Base-by-base conservation (phyloP, 2,888 invertebrate species). In the Quadriops clusia region DNA sequence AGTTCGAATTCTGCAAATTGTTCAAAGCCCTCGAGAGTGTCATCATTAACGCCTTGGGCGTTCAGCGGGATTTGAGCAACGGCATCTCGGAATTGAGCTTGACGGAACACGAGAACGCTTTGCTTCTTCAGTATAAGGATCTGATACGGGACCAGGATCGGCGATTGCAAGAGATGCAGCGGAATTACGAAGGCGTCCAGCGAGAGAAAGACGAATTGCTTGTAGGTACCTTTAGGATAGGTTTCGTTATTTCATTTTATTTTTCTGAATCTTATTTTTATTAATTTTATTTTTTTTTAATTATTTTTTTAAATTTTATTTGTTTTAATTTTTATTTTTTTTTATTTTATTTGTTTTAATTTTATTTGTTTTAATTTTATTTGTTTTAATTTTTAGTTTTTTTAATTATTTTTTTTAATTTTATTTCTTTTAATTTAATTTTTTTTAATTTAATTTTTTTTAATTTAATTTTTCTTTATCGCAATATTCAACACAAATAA, bases 1-100 rank as follows among this genome's bases (percentile, higher is more conserved):
- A 98, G 60, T 89, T 86, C 56, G 90, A 94, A 61, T 98, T 95
- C 65, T 93, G 94, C 50, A 77, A 79, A 51, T 65, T 95, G 14
- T 87, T 90, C 56, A 95, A 91, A 60, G 72, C 71, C 1, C 59
- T 84, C 17, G 86, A 86, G 63, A 49, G 54, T 4, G 50, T 66
- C 21, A 64, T 74, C 33, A 56, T 67, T 8, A 72, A 73, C 50
- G 61, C 71, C 4, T 30, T 63, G 51, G 46, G 66, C 47, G 49
- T 60, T 16, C 56, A 68, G 58, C 50, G 58, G 48, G 45, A 67
- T 54, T 48, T 68, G 9, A 56, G 55, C 43, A 51, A 63, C 56
- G 50, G 69, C 43, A 54, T 70, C 23, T 65, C 68, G 1, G 71
- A 70, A 41, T 43, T 60, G 17, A 58, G 59, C 44, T 44, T 66